Base-by-base conservation (phyloP, 2,797 vertebrate genomes). In the Syngnathus acus region DNA sequence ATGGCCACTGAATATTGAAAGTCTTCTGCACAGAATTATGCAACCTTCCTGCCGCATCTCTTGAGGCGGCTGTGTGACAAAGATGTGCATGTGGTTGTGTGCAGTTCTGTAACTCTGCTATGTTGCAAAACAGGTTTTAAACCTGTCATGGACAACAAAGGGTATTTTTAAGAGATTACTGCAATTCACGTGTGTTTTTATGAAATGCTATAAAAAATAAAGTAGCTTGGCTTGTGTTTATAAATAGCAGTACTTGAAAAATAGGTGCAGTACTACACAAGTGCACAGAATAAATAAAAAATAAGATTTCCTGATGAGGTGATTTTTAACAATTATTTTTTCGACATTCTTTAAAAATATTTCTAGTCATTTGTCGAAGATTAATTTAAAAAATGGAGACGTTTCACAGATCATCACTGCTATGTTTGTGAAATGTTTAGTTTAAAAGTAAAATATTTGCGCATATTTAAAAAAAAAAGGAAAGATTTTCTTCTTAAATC, bases 81-180 rank as follows among this genome's bases (percentile, higher is more conserved):
- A 48, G 47, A 32, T 50, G 47, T 40, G 63, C 63, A 37, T 64
- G 73, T 69, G 78, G 60, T 61, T 37, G 55, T 58, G 32, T 68
- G 75, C 72, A 67, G 47, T 71, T 76, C 32, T 55, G 63, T 58
- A 69, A 1, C 59, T 38, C 9, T 57, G 76, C 69, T 72, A 82
- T 86, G 79, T 65, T 71, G 83, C 73, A 59, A 67, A 84, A 80
- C 84, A 54, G 80, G 87, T 88, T 86, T n/a, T 65, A 26, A 37
- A 47, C 38, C 37, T 54, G 50, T 38, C 32, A 38, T 64, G 63
- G 9, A 2, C 9, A n/a, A 11, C 32, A 39, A n/a, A 51, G 16
- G 63, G 47, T 26, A 50, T 61, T 55, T 39, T 5, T 14, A 42
- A 39, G 26, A 21, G 26, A 3, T n/a, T 47, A 4, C 9, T n/a